Percentiles rank a stretch among this genome's conserved stretches.
Conservation (phyloP, 35 echinoderm and acorn worm genomes). For the Nesometra sesokonis region DNA sequence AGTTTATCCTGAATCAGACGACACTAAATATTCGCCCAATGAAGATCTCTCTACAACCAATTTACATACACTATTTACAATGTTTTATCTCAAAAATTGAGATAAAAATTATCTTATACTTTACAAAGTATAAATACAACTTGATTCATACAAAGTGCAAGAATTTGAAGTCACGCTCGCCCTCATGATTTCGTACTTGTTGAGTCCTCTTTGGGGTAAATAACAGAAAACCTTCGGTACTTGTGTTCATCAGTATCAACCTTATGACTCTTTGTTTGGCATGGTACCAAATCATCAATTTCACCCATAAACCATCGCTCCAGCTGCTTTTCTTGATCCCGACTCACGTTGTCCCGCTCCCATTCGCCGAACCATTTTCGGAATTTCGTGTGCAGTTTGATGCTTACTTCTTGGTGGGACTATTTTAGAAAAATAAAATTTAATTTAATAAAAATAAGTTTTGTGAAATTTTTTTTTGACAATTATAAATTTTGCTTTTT, state of each 20-base stretch:
- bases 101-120: neutral
- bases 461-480: neutral
- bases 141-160: neutral
- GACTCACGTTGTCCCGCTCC: slow-evolving; percentile 52
- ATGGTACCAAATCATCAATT: slow-evolving; percentile 62
- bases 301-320: slow-evolving; percentile 91
- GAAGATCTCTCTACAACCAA: neutral
- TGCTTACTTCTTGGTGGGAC: slow-evolving; percentile 67
- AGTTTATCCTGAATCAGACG: neutral
- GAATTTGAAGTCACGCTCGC: neutral
- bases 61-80: neutral
- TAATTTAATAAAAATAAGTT: neutral
- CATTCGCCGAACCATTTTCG: slow-evolving; percentile 58
- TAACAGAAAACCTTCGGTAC: slow-evolving; percentile 55
- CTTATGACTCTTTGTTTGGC: slow-evolving; percentile 39
- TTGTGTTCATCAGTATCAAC: slow-evolving; percentile 49
- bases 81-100: neutral
- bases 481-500: neutral
- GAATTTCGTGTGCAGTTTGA: slow-evolving; percentile 51
- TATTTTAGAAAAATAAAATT: slow-evolving; percentile 15
- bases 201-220: slow-evolving; percentile 29
- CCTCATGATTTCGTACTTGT: neutral
- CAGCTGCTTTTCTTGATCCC: slow-evolving; percentile 36
- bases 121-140: neutral
- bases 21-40: neutral